Conservation (phyloP, 2,797 vertebrate genomes). For the Pelochelys cantorii region DNA sequence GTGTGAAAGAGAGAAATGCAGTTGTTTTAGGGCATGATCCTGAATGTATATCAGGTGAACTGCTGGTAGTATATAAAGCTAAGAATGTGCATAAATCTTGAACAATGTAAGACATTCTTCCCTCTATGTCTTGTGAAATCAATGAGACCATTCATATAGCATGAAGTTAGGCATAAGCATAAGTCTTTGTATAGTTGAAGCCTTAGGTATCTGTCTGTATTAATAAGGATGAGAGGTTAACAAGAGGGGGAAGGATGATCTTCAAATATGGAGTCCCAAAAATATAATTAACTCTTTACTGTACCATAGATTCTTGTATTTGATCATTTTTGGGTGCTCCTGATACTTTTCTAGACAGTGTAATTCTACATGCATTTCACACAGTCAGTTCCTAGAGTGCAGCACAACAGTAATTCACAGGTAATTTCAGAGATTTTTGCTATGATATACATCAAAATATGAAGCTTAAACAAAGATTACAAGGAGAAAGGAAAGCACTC, state of each 20-base stretch:
- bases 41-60: background rate
- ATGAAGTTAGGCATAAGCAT: background rate
- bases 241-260: background rate
- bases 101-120: background rate
- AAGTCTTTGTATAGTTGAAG: background rate
- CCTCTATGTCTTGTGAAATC: background rate
- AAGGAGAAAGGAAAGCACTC: background rate
- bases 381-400: background rate
- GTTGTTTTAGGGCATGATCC: background rate
- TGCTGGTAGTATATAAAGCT: background rate
- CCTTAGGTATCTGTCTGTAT: rapidly evolving
- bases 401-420: background rate
- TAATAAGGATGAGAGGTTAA: background rate
- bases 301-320: background rate
- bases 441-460: background rate
- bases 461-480: background rate
- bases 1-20: background rate
- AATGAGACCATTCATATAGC: background rate
- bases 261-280: background rate
- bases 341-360: background rate
- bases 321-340: background rate
- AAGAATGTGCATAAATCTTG: background rate
- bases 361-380: background rate
- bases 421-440: background rate
- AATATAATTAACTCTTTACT: background rate